Conservation (phyloP, 2,797 vertebrate genomes). For the Crotalus adamanteus region DNA sequence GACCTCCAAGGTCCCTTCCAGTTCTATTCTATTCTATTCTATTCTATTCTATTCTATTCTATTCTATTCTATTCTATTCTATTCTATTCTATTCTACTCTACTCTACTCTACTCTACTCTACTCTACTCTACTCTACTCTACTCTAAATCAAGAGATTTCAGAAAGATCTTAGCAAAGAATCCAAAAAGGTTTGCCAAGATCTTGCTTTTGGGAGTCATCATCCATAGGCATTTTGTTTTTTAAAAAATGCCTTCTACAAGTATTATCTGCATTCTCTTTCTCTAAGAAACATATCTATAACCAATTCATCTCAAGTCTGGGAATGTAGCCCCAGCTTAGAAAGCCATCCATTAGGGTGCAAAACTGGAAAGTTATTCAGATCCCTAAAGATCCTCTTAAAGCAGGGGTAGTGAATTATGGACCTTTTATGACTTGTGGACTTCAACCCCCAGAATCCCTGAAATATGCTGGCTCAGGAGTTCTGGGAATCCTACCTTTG, state of each 20-base stretch:
- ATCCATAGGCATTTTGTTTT: neutral
- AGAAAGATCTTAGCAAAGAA: neutral
- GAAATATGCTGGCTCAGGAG: neutral
- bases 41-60: too few relatives aligned
- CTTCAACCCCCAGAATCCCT: neutral
- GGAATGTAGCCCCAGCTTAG: neutral
- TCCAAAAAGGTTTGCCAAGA: neutral
- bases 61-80: too few relatives aligned
- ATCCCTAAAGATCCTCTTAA: neutral
- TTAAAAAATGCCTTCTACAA: neutral
- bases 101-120: too few relatives aligned
- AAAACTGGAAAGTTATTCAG: neutral
- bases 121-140: too few relatives aligned
- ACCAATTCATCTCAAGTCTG: neutral
- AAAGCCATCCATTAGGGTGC: neutral
- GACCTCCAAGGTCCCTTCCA: too few relatives aligned
- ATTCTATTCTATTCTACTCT: too few relatives aligned
- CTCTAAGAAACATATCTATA: neutral
- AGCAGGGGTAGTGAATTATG: neutral
- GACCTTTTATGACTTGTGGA: neutral
- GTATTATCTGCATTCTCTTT: neutral
- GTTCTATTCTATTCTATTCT: too few relatives aligned
- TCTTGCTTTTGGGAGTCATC: neutral
- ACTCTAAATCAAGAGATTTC: neutral
- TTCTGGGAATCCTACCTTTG: neutral